Evolutionary conservation across 2,113 vertebrate species (phyloP), one percentile per base, ranked within the genome.

Genomic region (Rhinolophus ferrumequinum): DNA sequence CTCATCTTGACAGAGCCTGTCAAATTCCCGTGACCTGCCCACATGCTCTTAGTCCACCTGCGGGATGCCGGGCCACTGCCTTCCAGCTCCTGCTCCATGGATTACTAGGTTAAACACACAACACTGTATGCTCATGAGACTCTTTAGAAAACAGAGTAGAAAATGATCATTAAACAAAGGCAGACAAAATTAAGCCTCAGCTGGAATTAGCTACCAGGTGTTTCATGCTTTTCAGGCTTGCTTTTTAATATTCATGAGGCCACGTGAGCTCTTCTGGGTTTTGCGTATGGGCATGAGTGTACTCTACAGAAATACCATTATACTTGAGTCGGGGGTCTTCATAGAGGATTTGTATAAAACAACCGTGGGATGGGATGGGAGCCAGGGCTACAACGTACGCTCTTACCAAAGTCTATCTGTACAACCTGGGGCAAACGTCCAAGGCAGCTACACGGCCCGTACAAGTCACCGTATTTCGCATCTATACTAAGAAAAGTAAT

Each of bases 241-340:
- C 64, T 12, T 5, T 58, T 69, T 73, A 14, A 33, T 69, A 50
- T 41, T 30, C 54, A 15, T 1, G 21, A 87, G 38, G 10, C 24
- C 50, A 28, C 19, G 28, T 1, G 21, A 56, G 21, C n/a, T 41
- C 12, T 16, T 64, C n/a, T 2, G 16, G 8, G 22, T n/a, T 47
- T 77, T 5, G 0, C 5, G 52, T 28, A 30, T 0, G 8, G 41
- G 7, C n/a, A 60, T 1, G 1, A 0, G 12, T 5, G 11, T 4
- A 64, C 4, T 41, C 41, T 47, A 14, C 12, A 14, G 47, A 72
- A 64, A 41, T 2, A 18, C 10, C 15, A 3, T 28, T 2, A 8
- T 5, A 22, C 1, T 28, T 1, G 2, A 14, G 66, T 19, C 2
- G 5, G 52, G 33, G 6, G 10, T 38, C 41, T 38, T 18, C 64